Evolutionary conservation across 1,140 invertebrate species (phyloP).

Genomic region (Orius insidiosus): DNA sequence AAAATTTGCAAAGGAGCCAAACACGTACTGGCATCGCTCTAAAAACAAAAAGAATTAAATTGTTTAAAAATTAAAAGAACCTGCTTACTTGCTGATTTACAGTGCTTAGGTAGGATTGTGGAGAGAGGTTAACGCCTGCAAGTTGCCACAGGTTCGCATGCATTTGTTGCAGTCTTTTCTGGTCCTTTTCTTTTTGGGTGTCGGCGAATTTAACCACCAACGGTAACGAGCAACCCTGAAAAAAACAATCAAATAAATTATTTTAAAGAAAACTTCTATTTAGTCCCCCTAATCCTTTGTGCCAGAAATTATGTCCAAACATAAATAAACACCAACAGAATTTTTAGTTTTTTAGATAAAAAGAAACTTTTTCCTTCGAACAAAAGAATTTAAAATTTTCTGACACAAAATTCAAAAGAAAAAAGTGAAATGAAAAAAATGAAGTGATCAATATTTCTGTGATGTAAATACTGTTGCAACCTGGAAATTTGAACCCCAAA

Average conservation of each 20-base stretch:
- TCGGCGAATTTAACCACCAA: conserved; percentile 98
- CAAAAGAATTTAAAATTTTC: no score
- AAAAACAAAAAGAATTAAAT: conserved; percentile 3
- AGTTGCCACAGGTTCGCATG: conserved; percentile 76
- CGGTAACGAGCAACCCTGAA: conserved; percentile 84
- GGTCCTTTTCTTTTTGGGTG: conserved; percentile 96
- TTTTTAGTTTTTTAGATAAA: no score
- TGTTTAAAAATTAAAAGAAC: conserved; percentile 4
- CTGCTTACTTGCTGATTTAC: conserved; percentile 14
- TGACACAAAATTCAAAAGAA: no score
- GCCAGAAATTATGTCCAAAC: no score
- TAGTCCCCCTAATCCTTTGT: not conserved
- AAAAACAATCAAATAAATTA: conserved; percentile 16
- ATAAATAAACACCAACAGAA: no score
- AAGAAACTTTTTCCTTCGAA: no score
- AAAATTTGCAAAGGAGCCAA: conserved; percentile 25
- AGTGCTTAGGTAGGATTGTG: conserved; percentile 17
- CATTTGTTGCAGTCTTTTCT: conserved; percentile 83
- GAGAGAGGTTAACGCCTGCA: conserved; percentile 30
- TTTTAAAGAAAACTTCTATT: not conserved
- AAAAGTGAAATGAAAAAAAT: no score
- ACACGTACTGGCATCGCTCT: conserved; percentile 19
- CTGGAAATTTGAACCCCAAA: no score
- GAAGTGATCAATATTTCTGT: no score
- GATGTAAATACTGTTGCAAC: no score